A percentile compares a stretch with the other conserved stretches of the same genome.
phyloP scores from a whole-genome alignment of 2,888 invertebrate genomes.

The Norana najaformis region DNA sequence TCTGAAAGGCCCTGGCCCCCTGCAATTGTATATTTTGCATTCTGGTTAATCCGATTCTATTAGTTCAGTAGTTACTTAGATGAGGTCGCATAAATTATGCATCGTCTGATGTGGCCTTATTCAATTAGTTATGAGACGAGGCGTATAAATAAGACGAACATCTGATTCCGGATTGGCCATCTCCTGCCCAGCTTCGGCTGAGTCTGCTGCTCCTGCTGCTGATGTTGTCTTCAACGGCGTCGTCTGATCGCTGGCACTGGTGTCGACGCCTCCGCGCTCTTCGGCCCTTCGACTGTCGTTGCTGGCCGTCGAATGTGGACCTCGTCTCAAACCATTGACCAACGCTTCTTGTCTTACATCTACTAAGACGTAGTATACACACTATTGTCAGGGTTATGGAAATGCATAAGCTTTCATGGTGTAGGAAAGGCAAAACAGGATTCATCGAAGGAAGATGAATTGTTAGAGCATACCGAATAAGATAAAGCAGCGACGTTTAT shows the following conservation, averaged over 20 bases:
- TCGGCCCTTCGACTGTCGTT: neutral
- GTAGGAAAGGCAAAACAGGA: neutral
- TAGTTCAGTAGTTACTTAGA: too few relatives aligned
- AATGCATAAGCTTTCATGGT: neutral
- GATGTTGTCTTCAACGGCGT: neutral
- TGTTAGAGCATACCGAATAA: neutral
- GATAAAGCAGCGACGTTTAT: constrained; percentile 5
- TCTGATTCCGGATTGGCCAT: neutral
- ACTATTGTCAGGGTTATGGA: neutral
- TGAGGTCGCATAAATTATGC: neutral
- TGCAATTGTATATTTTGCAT: too few relatives aligned
- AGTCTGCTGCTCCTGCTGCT: neutral
- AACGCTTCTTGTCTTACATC: neutral
- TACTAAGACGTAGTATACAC: too few relatives aligned
- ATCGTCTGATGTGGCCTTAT: neutral
- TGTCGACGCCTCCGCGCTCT: neutral
- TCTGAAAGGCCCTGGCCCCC: too few relatives aligned
- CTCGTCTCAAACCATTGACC: neutral
- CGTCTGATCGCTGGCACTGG: neutral
- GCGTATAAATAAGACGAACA: neutral
- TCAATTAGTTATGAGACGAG: neutral
- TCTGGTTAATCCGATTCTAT: too few relatives aligned
- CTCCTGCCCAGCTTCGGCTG: neutral
- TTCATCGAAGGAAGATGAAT: neutral
- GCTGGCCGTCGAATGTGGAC: neutral